Conservation (phyloP, 2,797 vertebrate genomes). For the Sylvilagus floridanus region DNA sequence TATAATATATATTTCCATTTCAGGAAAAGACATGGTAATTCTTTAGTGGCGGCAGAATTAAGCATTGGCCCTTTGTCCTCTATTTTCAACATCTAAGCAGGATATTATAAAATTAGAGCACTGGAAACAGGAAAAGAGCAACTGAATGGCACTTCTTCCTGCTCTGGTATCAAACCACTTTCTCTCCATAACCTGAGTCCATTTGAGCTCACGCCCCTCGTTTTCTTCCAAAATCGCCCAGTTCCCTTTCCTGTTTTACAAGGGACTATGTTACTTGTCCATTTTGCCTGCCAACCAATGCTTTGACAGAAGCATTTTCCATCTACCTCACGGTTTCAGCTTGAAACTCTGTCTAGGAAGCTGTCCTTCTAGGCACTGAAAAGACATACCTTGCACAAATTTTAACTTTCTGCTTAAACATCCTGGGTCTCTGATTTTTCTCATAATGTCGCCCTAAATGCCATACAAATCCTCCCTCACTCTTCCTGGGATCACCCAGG, state of each 20-base stretch:
- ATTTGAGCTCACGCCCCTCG: not conserved
- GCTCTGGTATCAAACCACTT: not conserved
- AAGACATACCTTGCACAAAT: not conserved
- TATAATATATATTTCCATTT: not conserved
- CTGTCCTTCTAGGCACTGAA: not conserved
- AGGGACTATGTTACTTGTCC: not conserved
- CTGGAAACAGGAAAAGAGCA: not conserved
- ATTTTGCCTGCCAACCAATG: not conserved
- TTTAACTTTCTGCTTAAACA: not conserved
- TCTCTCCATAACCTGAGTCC: not conserved
- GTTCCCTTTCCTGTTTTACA: not conserved
- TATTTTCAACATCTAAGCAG: not conserved
- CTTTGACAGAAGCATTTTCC: not conserved
- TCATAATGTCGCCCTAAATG: not conserved
- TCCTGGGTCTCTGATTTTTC: not conserved
- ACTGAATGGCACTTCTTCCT: not conserved
- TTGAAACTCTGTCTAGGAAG: not conserved
- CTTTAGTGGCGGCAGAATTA: not conserved
- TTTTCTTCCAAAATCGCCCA: not conserved
- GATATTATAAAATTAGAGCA: not conserved
- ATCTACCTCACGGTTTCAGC: not conserved
- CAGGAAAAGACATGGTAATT: not conserved
- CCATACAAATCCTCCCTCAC: not conserved
- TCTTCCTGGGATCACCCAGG: not conserved
- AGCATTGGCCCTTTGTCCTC: not conserved